Conservation (phyloP, 2,113 vertebrate species). For the Embiotoca jacksoni region DNA sequence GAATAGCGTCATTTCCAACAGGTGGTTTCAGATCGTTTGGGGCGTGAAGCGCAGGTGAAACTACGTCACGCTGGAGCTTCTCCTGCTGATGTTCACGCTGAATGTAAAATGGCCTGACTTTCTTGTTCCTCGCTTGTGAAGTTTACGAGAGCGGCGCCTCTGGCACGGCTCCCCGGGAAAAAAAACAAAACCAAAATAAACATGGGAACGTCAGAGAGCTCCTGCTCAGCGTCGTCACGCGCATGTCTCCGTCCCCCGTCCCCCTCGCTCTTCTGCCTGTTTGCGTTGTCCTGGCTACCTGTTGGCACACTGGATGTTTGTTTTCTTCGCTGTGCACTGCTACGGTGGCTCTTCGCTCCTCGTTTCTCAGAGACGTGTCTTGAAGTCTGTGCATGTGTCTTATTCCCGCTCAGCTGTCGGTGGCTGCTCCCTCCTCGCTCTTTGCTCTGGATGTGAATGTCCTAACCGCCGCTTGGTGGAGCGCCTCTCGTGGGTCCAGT, state of each 20-base stretch:
- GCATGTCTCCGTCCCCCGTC: no score
- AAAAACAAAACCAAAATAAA: neutral
- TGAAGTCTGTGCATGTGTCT: neutral
- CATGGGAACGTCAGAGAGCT: no score
- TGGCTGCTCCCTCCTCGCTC: neutral
- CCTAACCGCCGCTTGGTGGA: constrained; percentile 29
- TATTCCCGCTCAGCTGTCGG: constrained; percentile 3
- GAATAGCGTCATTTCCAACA: neutral
- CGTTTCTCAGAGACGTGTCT: neutral
- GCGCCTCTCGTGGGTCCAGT: constrained; percentile 8
- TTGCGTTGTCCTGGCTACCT: constrained; percentile 1
- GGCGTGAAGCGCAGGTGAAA: neutral
- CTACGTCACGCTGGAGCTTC: neutral
- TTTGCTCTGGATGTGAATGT: constrained; percentile 43
- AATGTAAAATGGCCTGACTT: constrained; percentile 11
- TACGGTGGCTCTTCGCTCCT: no score
- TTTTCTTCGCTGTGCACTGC: no score
- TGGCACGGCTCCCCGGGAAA: constrained; percentile 12
- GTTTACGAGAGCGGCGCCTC: neutral
- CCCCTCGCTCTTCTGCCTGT: neutral
- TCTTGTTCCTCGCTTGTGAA: no score
- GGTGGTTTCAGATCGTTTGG: neutral
- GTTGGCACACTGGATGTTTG: constrained; percentile 7
- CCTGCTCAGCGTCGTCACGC: no score
- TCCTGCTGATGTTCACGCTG: constrained; percentile 5